These are phyloP conservation scores for Diacarnus erythraeanus DNA, from an alignment of 37 sponge, comb jelly and placozoan species.

Conservation along the genomic window DNA sequence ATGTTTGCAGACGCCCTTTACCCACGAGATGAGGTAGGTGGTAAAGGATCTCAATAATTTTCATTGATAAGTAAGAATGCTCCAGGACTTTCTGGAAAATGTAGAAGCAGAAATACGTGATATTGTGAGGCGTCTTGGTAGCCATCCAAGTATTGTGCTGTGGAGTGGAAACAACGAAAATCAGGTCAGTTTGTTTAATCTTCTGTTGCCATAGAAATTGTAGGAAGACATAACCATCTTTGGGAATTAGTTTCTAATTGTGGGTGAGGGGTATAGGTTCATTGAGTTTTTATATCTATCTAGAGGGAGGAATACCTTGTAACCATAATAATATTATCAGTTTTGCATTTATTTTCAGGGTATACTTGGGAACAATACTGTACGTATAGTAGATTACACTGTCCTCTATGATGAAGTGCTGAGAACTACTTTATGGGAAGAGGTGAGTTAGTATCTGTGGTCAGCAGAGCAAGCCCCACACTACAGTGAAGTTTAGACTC, in stretches of 20 bases:
- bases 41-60: neutral
- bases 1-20: conserved; percentile 96
- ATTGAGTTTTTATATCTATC: no score
- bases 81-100: conserved; percentile 77
- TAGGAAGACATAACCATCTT: no score
- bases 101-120: conserved; percentile 76
- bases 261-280: no score
- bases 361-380: conserved; percentile 11
- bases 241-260: no score
- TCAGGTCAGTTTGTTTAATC: no score
- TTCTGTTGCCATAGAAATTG: no score
- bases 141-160: conserved; percentile 88
- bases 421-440: conserved; percentile 63
- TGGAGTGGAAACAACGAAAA: conserved; percentile 99
- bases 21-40: conserved; percentile 79
- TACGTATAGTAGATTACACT: conserved; percentile 75
- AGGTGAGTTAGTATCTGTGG: conserved; percentile 46
- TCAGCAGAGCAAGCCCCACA: no score
- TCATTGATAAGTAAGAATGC: neutral
- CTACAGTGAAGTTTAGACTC: no score
- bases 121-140: conserved; percentile 71
- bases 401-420: conserved; percentile 78
- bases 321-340: no score
- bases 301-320: no score
- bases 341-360: conserved; percentile 18